A percentile compares a stretch with the other conserved stretches of the same genome.
Evolutionary conservation across 2,888 invertebrate species (phyloP).

Genomic region (Diarsia dahlii): DNA sequence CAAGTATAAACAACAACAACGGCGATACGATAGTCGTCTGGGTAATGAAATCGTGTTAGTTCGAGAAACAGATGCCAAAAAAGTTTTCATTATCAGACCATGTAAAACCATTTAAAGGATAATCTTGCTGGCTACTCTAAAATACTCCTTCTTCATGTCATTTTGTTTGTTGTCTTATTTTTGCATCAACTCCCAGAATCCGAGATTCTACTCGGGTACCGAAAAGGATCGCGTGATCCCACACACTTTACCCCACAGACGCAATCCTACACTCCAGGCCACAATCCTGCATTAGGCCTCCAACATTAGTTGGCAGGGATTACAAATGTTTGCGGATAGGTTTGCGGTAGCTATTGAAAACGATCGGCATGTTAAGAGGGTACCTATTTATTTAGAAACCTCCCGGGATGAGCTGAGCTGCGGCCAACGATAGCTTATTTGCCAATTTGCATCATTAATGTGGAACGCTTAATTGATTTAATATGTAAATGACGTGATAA

Average conservation of each 20-base stretch:
- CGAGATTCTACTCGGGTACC: slow-evolving; percentile 5
- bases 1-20: too few species aligned
- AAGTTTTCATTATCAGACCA: background rate
- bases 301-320: slow-evolving; percentile 54
- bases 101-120: too few species aligned
- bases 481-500: slow-evolving; percentile 81
- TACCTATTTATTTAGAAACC: slow-evolving; percentile 81
- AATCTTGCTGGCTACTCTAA: too few species aligned
- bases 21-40: too few species aligned
- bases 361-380: slow-evolving; percentile 74
- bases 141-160: background rate
- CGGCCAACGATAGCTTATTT: slow-evolving; percentile 84
- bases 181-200: background rate
- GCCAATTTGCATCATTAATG: slow-evolving; percentile 88
- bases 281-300: slow-evolving; percentile 44
- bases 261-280: slow-evolving; percentile 30
- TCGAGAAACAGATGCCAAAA: background rate
- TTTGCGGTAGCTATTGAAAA: slow-evolving; percentile 75
- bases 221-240: slow-evolving; percentile 3
- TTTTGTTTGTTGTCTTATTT: background rate
- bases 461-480: slow-evolving; percentile 83
- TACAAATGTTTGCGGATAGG: slow-evolving; percentile 73
- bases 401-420: slow-evolving; percentile 77
- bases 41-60: background rate
- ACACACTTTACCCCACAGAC: background rate